Evolutionary conservation across 1,140 invertebrate genomes (phyloP).

Genomic region (Nephila pilipes): DNA sequence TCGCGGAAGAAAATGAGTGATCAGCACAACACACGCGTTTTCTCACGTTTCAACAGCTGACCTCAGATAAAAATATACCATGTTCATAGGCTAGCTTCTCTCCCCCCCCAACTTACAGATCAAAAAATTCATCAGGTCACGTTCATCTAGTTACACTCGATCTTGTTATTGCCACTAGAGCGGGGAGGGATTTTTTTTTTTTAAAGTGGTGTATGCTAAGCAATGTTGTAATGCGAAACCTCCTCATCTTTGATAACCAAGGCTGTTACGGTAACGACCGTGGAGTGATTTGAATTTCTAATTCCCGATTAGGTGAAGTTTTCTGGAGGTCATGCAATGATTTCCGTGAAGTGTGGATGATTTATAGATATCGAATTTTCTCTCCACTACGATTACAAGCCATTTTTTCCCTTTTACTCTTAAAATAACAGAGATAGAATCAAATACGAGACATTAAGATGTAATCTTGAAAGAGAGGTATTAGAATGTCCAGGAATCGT

Average conservation of each 20-base stretch:
- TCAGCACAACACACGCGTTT: neutral
- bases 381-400: neutral
- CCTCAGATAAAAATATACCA: neutral
- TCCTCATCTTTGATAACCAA: neutral
- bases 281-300: slow-evolving; percentile 13
- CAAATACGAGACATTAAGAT: neutral
- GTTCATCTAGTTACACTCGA: neutral
- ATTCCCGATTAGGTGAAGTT: neutral
- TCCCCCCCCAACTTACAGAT: neutral
- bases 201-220: neutral
- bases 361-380: neutral
- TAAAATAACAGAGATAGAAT: neutral
- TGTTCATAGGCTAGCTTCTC: neutral
- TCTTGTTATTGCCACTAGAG: too few relatives aligned
- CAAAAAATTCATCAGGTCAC: neutral
- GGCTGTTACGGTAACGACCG: slow-evolving; percentile 4
- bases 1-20: neutral
- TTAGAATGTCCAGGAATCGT: too few relatives aligned
- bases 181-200: too few relatives aligned
- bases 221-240: neutral
- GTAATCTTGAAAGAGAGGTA: too few relatives aligned
- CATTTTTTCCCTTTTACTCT: neutral
- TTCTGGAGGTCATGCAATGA: neutral
- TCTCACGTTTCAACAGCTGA: slow-evolving; percentile 1
- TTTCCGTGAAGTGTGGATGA: neutral